These are phyloP conservation scores for Drosophila micromelanica DNA, from an alignment of 1,140 invertebrate species.

Conservation along the genomic window DNA sequence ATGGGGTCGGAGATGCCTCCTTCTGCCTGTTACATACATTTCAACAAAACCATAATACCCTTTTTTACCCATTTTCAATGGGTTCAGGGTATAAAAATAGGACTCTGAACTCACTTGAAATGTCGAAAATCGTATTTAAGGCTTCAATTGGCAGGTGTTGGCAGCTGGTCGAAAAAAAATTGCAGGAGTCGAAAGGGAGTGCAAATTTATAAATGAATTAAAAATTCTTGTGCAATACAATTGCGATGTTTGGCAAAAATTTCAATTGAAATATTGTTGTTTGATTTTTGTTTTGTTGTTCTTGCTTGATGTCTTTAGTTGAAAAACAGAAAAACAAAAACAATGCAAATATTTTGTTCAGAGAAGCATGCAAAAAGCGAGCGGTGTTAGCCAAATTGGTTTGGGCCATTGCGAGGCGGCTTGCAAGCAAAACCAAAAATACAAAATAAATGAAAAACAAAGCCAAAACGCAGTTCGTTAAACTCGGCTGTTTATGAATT, in stretches of 20 bases:
- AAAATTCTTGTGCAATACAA: slow-evolving; percentile 34
- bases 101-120: neutral
- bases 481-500: slow-evolving; percentile 72
- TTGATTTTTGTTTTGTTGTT: neutral
- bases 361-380: slow-evolving; percentile 51
- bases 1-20: too few relatives aligned
- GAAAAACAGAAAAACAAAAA: slow-evolving; percentile 8
- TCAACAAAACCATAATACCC: too few relatives aligned
- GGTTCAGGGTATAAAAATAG: too few relatives aligned
- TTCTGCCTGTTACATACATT: too few relatives aligned
- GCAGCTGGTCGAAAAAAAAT: slow-evolving; percentile 5
- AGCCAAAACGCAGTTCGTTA: slow-evolving; percentile 71
- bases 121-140: neutral
- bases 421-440: slow-evolving; percentile 21
- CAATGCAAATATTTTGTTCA: slow-evolving; percentile 41
- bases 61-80: too few relatives aligned
- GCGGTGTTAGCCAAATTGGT: slow-evolving; percentile 47
- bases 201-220: slow-evolving; percentile 57
- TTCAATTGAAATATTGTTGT: neutral
- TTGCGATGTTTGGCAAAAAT: slow-evolving; percentile 20
- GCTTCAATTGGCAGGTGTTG: neutral
- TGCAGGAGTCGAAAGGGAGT: neutral
- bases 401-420: slow-evolving; percentile 17
- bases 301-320: slow-evolving; percentile 26
- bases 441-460: slow-evolving; percentile 46